A percentile compares a stretch with the other conserved stretches of the same genome.
Conservation (phyloP, 2,797 vertebrate genomes). For the Menidia menidia region DNA sequence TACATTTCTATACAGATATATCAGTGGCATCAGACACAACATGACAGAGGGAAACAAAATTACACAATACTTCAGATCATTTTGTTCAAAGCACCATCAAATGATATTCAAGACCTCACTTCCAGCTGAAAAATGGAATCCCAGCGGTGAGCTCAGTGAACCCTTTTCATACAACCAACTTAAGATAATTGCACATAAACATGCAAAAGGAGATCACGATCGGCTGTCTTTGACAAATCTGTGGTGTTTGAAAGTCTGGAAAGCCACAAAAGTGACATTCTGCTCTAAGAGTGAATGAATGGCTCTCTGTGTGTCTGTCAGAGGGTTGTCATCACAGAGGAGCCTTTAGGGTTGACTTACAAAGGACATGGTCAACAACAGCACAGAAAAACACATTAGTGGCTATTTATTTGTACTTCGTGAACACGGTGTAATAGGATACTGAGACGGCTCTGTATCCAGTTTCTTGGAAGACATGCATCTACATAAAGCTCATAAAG, state of each 20-base stretch:
- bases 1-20: no score
- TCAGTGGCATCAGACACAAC: constrained; percentile 20
- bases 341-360: constrained; percentile 65
- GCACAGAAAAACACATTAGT: constrained; percentile 55
- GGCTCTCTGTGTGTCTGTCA: constrained; percentile 75
- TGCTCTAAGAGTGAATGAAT: constrained; percentile 72
- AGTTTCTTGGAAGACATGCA: constrained; percentile 7
- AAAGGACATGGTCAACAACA: constrained; percentile 71
- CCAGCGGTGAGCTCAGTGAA: constrained; percentile 33
- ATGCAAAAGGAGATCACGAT: constrained; percentile 65
- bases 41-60: constrained; percentile 30
- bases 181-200: constrained; percentile 69
- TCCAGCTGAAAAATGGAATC: constrained; percentile 49
- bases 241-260: constrained; percentile 61
- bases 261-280: constrained; percentile 68
- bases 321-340: constrained; percentile 69
- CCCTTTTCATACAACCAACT: constrained; percentile 50
- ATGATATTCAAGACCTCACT: constrained; percentile 58
- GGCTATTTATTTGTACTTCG: constrained; percentile 35
- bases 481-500: not conserved
- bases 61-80: constrained; percentile 28
- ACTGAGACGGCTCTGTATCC: constrained; percentile 19
- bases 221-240: constrained; percentile 71
- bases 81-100: constrained; percentile 22
- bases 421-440: constrained; percentile 37